Evolutionary conservation across 2,888 invertebrate species (phyloP).

Genomic region (Macroteleia sp.): DNA sequence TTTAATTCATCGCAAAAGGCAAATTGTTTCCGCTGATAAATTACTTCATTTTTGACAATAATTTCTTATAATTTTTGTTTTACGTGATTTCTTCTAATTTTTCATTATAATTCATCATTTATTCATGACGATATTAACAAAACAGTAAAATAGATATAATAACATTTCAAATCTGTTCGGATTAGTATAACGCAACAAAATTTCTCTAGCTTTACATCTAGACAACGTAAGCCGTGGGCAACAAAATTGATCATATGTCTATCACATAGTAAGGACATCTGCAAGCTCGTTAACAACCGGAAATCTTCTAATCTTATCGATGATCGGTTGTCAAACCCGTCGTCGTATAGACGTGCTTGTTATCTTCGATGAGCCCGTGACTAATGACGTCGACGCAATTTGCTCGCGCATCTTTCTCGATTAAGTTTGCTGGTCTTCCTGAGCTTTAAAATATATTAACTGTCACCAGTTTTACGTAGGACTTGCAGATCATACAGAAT

Average conservation of each 20-base stretch:
- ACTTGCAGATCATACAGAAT: constrained; percentile 12
- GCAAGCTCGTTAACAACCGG: constrained; percentile 66
- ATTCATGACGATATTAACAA: no score
- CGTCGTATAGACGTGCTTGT: constrained; percentile 16
- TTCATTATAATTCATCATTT: no score
- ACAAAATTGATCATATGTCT: constrained; percentile 42
- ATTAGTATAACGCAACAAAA: no score
- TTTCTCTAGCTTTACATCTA: neutral
- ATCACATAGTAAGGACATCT: constrained; percentile 36
- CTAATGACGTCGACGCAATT: constrained; percentile 19
- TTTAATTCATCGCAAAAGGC: constrained; percentile 19
- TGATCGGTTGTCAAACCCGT: constrained; percentile 57
- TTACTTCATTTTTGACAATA: neutral
- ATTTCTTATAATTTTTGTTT: neutral
- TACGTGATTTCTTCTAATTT: no score
- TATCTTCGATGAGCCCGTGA: constrained; percentile 38
- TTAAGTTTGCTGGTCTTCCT: constrained; percentile 25
- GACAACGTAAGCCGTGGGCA: constrained; percentile 39
- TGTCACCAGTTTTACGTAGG: constrained; percentile 24
- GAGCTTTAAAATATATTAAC: constrained; percentile 42
- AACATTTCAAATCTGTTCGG: no score
- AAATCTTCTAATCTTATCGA: constrained; percentile 69
- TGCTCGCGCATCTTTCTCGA: neutral
- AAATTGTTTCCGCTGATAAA: constrained; percentile 18
- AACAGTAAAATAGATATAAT: no score